Conservation (phyloP, 2,797 vertebrate species). For the Xerus rutilus region DNA sequence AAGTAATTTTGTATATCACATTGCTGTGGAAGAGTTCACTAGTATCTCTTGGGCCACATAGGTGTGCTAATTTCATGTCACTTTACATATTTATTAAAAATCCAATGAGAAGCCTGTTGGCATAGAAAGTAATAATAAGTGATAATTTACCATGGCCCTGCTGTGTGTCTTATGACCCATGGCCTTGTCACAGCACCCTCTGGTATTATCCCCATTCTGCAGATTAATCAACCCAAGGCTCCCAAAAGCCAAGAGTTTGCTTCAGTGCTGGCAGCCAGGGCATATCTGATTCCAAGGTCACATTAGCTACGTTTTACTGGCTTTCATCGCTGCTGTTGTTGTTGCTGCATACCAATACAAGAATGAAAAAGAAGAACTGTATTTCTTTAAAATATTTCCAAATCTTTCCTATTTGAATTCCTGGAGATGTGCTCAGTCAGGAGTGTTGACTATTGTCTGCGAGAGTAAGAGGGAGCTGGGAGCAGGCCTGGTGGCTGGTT, state of each 20-base stretch:
- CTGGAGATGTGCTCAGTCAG: not conserved
- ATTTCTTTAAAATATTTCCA: not conserved
- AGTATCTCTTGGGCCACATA: not conserved
- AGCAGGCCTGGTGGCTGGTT: not conserved
- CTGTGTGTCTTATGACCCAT: not conserved
- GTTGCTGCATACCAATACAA: not conserved
- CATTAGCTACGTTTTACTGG: not conserved
- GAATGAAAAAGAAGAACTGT: not conserved
- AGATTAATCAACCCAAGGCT: not conserved
- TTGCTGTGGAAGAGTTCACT: not conserved
- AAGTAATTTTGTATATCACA: not conserved
- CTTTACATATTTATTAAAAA: not conserved
- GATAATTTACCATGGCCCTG: not conserved
- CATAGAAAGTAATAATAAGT: not conserved
- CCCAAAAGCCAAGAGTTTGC: not conserved
- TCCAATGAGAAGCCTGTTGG: not conserved
- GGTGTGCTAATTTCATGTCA: not conserved
- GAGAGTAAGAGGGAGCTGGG: not conserved
- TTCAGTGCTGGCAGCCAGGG: not conserved
- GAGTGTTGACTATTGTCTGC: not conserved
- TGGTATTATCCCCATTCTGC: not conserved
- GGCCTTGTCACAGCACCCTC: not conserved
- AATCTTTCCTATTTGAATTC: not conserved
- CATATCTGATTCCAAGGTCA: not conserved
- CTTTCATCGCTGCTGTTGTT: not conserved